Base-by-base conservation (phyloP, 1,140 invertebrate genomes). In the Andrena cerasifolii region DNA sequence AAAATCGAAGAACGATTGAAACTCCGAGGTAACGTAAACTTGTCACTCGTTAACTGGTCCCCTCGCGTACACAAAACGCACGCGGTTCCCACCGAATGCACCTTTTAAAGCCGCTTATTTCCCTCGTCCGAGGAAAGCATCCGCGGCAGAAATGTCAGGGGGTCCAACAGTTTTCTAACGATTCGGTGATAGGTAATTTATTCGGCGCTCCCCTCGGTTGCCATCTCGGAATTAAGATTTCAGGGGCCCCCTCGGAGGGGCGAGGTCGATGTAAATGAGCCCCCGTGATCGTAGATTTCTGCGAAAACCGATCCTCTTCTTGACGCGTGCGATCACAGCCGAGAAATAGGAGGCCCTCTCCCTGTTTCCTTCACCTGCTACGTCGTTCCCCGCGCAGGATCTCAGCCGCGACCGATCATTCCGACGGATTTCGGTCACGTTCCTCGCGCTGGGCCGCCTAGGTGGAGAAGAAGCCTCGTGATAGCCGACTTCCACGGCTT, bases 351-450 rank as follows among this genome's bases (percentile, higher is more conserved):
- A 59, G 0, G 26, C 36, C 4, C 53, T 56, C n/a, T 53, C 2
- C 28, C 16, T n/a, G 4, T 21, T 33, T 31, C 24, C 36, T 59
- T 68, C 63, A 49, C 73, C 65, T 68, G 65, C 47, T 75, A 14
- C 26, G 10, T 43, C 12, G 10, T 16, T 14, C 21, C 16, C 14
- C n/a, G 7, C 26, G n/a, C 6, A 14, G 49, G n/a, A 40, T 18
- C 14, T 0, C 2, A 3, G 4, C 12, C 24, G 7, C 8, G 5
- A 18, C n/a, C 62, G 31, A 45, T 28, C 12, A 8, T 36, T 45
- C 43, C 26, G 16, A 16, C 10, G 28, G 14, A 49, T 33, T 28
- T 45, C 54, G 40, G n/a, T 51, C 21, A 47, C 43, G 18, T 40
- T 53, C 8, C n/a, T 2, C 58, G 10, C 4, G 33, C 16, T 16